Evolutionary conservation across 2,113 vertebrate species (phyloP).

Genomic region (Pica pica): DNA sequence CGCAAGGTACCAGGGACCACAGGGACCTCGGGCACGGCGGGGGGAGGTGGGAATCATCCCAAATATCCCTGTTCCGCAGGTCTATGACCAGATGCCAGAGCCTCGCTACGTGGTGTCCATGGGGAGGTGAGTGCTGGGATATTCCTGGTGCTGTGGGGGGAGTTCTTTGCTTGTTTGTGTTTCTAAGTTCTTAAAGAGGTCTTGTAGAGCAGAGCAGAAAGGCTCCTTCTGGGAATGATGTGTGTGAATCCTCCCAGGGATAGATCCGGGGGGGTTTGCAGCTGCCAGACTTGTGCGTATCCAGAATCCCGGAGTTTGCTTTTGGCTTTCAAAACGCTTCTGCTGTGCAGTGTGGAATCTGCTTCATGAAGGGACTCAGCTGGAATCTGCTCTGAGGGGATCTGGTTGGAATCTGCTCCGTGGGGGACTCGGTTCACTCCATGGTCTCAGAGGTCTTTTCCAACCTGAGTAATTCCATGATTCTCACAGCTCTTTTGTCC

Average conservation of each 20-base stretch:
- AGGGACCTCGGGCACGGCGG: accelerated
- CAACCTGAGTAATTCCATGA: not conserved
- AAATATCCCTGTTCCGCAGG: slow-evolving; percentile 68
- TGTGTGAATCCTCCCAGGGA: not conserved
- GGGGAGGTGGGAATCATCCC: accelerated
- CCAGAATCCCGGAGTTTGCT: not conserved
- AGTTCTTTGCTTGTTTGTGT: accelerated
- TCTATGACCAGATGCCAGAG: slow-evolving; percentile 98
- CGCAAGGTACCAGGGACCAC: slow-evolving; percentile 74
- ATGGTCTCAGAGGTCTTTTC: not conserved
- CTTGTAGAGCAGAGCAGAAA: not conserved
- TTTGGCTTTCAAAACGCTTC: not conserved
- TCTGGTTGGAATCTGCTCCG: not conserved
- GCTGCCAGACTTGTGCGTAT: accelerated
- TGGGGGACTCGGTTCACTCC: not conserved
- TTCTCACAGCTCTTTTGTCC: not conserved
- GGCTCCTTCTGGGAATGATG: not conserved
- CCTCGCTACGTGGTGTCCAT: slow-evolving; percentile 96
- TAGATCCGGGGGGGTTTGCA: accelerated
- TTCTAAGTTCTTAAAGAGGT: not conserved
- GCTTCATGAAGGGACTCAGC: not conserved
- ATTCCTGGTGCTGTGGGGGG: accelerated
- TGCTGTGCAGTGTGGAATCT: not conserved
- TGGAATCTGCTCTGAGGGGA: not conserved
- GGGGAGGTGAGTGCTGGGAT: slow-evolving; percentile 80